Conservation (phyloP, 2,888 invertebrate genomes). For the Syrista parreyssii region DNA sequence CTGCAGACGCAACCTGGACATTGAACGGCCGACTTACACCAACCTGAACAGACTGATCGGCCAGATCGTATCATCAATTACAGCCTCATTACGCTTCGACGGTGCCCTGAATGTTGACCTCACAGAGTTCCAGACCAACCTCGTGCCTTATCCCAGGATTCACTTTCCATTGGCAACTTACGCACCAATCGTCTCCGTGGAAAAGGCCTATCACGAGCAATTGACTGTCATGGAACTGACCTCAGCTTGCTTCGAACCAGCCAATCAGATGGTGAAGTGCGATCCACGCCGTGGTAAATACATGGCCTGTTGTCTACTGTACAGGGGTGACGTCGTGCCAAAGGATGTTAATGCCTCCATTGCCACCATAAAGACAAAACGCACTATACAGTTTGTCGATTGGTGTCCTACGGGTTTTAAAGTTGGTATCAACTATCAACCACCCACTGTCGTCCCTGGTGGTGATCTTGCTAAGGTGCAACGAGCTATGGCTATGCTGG, state of each 20-base stretch:
- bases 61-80: constrained; percentile 71
- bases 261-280: constrained; percentile 92
- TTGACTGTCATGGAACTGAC: constrained; percentile 86
- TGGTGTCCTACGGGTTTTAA: constrained; percentile 96
- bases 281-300: constrained; percentile 87
- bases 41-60: constrained; percentile 87
- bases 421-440: constrained; percentile 71
- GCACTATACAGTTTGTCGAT: constrained; percentile 89
- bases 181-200: constrained; percentile 78
- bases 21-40: constrained; percentile 85
- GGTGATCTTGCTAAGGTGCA: constrained; percentile 64
- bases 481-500: constrained; percentile 71
- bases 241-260: constrained; percentile 87
- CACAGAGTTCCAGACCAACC: constrained; percentile 91
- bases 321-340: constrained; percentile 90
- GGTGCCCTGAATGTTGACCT: constrained; percentile 86
- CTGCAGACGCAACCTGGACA: constrained; percentile 85
- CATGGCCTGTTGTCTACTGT: constrained; percentile 89
- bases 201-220: constrained; percentile 80
- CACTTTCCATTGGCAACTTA: constrained; percentile 77
- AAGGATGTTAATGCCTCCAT: constrained; percentile 90
- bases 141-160: constrained; percentile 75
- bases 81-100: constrained; percentile 72
- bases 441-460: constrained; percentile 58
- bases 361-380: constrained; percentile 80